Percentiles rank a stretch among this genome's conserved stretches.
These are phyloP conservation scores for Cheilosia urbana DNA, from an alignment of 2,888 invertebrate species.

Conservation along the genomic window DNA sequence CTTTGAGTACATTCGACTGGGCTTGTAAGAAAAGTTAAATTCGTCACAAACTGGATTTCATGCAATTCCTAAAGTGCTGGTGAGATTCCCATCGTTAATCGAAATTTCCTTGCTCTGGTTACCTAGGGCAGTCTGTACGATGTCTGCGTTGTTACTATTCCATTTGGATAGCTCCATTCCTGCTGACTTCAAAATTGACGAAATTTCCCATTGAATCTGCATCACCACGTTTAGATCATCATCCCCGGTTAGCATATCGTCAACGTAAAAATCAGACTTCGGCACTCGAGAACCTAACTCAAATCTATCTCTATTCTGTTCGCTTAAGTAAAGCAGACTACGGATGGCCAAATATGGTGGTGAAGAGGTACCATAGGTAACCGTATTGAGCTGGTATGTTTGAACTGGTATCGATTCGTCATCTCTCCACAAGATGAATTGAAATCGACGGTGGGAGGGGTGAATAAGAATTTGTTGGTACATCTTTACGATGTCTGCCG, in stretches of 20 bases:
- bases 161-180: no score
- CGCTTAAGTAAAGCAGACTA: no score
- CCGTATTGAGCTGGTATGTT: neutral
- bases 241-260: conserved; percentile 45
- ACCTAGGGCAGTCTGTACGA: neutral
- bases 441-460: neutral
- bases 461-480: neutral
- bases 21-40: neutral
- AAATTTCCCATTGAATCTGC: conserved; percentile 13
- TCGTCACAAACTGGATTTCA: neutral
- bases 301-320: no score
- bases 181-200: no score
- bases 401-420: neutral
- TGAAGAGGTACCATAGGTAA: no score
- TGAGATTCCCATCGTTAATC: neutral
- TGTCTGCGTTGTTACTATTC: no score
- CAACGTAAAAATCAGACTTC: conserved; percentile 16
- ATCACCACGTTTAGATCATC: neutral
- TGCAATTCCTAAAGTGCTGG: conserved; percentile 36
- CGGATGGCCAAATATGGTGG: no score
- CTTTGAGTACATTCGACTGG: neutral
- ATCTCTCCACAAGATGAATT: neutral
- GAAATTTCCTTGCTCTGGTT: neutral
- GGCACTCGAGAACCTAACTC: no score
- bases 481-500: neutral